Percentiles rank a stretch among this genome's conserved stretches.
Conservation (phyloP, 2,888 invertebrate genomes). For the Carpatolechia fugitivella region DNA sequence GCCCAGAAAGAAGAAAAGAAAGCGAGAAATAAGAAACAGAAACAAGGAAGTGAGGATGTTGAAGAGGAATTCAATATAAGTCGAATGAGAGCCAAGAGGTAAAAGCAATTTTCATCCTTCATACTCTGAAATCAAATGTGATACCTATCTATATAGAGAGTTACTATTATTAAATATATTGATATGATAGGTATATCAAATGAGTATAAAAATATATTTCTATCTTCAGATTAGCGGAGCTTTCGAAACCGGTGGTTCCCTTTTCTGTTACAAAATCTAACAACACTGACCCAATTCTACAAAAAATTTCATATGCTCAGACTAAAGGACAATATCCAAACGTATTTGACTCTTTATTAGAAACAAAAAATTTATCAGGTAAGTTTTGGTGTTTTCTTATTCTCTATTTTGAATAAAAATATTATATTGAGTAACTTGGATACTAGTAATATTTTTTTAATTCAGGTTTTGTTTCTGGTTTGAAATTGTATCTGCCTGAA, state of each 20-base stretch:
- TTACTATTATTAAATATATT: background rate
- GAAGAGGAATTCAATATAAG: constrained; percentile 75
- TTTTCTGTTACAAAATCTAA: constrained; percentile 65
- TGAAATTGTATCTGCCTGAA: constrained; percentile 88
- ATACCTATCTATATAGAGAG: too few relatives aligned
- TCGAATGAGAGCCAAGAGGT: constrained; percentile 77
- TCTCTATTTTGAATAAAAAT: background rate
- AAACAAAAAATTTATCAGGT: constrained; percentile 83
- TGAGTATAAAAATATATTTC: too few relatives aligned
- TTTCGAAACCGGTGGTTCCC: constrained; percentile 68
- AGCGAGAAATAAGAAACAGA: constrained; percentile 66
- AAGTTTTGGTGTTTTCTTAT: background rate
- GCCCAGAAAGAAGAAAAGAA: constrained; percentile 92
- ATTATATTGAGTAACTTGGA: too few relatives aligned
- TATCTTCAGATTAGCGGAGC: constrained; percentile 60
- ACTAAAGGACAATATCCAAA: constrained; percentile 85
- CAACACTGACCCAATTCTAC: constrained; percentile 51
- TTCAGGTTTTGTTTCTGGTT: constrained; percentile 86
- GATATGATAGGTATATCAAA: too few relatives aligned
- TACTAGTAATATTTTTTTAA: too few relatives aligned
- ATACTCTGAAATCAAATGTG: too few relatives aligned
- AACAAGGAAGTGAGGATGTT: constrained; percentile 68
- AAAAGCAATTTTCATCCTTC: too few relatives aligned
- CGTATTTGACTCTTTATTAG: constrained; percentile 90
- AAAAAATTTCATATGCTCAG: constrained; percentile 68